Percentiles rank a stretch among this genome's conserved stretches.
Evolutionary conservation across 1,140 invertebrate genomes (phyloP).

Genomic region (Musca domestica): DNA sequence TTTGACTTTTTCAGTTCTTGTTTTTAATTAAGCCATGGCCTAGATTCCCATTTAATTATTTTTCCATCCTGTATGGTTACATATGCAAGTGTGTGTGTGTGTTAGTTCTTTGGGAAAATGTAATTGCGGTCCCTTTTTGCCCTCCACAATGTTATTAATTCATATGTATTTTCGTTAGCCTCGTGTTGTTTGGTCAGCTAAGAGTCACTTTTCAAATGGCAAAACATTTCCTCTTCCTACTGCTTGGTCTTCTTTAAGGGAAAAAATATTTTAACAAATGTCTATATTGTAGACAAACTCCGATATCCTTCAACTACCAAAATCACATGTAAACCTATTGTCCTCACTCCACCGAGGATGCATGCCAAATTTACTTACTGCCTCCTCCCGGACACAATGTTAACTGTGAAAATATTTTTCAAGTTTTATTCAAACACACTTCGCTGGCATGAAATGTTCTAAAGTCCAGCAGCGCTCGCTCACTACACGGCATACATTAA

Average conservation of each 20-base stretch:
- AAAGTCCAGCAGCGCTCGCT: background rate
- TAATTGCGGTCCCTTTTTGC: background rate
- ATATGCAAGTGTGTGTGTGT: background rate
- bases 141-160: constrained; percentile 11
- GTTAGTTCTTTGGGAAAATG: background rate
- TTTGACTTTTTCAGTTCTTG: constrained; percentile 11
- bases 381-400: background rate
- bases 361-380: no score
- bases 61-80: background rate
- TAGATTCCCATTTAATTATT: background rate
- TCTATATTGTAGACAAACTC: no score
- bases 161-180: background rate
- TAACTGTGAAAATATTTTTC: constrained; percentile 20
- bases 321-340: no score
- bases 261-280: no score
- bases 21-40: constrained; percentile 12
- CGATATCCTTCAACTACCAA: no score
- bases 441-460: constrained; percentile 9
- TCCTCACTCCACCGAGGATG: no score
- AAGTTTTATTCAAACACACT: constrained; percentile 23
- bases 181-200: no score
- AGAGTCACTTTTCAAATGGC: no score
- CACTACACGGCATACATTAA: background rate
- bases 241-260: no score
- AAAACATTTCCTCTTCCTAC: no score